Conservation (phyloP, 2,888 invertebrate species). For the Aelia acuminata region DNA sequence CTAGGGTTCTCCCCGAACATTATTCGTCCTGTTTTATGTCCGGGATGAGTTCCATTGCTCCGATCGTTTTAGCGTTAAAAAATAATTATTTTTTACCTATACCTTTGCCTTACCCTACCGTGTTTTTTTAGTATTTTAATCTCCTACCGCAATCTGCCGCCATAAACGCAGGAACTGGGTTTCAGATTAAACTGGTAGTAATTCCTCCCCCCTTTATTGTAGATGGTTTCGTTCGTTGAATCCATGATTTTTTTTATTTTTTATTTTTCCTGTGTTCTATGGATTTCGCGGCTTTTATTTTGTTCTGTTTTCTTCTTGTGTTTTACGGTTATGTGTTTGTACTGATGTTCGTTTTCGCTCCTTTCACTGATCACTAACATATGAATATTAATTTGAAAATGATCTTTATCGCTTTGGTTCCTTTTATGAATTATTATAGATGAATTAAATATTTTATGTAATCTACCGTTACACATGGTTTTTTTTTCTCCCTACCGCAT, state of each 20-base stretch:
- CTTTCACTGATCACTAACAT: not conserved
- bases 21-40: not conserved
- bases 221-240: not conserved
- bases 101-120: not conserved
- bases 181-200: conserved; percentile 44
- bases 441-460: too few relatives aligned
- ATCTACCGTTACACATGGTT: too few relatives aligned
- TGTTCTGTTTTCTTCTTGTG: not conserved
- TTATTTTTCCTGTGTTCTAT: not conserved
- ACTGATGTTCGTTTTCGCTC: not conserved
- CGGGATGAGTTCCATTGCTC: not conserved
- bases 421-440: too few relatives aligned
- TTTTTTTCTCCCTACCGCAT: too few relatives aligned
- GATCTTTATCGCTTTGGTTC: too few relatives aligned
- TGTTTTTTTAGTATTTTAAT: conserved; percentile 31
- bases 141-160: conserved; percentile 7
- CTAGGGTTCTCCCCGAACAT: not conserved
- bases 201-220: not conserved
- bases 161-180: conserved; percentile 12
- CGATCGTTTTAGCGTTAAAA: not conserved
- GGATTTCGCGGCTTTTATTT: not conserved
- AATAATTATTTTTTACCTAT: not conserved
- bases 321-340: not conserved
- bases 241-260: not conserved
- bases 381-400: not conserved